Conservation (phyloP, 2,113 vertebrate species). For the Apodemus speciosus region DNA sequence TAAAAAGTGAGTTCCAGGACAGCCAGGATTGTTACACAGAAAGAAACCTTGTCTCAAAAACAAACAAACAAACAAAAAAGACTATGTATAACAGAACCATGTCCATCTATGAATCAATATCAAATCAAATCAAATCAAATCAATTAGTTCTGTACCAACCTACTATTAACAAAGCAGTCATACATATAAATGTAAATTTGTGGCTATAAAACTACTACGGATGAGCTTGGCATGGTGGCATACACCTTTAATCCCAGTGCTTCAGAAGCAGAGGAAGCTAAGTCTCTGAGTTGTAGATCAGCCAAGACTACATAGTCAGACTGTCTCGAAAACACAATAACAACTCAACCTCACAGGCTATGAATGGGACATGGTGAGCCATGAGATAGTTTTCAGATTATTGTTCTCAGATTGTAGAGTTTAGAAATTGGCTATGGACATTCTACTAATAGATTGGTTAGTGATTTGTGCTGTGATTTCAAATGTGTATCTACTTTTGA, state of each 20-base stretch:
- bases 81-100: background rate
- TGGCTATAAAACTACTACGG: background rate
- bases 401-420: constrained; percentile 4
- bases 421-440: constrained; percentile 21
- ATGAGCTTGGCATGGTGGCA: background rate
- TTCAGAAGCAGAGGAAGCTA: background rate
- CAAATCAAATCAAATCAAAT: background rate
- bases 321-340: background rate
- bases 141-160: background rate
- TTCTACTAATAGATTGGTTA: constrained; percentile 36
- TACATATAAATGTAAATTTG: constrained; percentile 17
- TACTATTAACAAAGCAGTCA: constrained; percentile 12
- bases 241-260: background rate
- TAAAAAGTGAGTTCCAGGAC: background rate
- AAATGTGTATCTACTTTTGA: constrained; percentile 25
- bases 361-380: background rate
- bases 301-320: background rate
- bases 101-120: background rate
- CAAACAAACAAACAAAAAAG: background rate
- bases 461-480: constrained; percentile 44
- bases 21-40: background rate
- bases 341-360: background rate
- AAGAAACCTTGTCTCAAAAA: background rate
- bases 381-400: constrained; percentile 8
- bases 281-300: background rate